Base-by-base conservation (phyloP, 35 echinoderm and acorn worm species). In the Ptychodera flava region DNA sequence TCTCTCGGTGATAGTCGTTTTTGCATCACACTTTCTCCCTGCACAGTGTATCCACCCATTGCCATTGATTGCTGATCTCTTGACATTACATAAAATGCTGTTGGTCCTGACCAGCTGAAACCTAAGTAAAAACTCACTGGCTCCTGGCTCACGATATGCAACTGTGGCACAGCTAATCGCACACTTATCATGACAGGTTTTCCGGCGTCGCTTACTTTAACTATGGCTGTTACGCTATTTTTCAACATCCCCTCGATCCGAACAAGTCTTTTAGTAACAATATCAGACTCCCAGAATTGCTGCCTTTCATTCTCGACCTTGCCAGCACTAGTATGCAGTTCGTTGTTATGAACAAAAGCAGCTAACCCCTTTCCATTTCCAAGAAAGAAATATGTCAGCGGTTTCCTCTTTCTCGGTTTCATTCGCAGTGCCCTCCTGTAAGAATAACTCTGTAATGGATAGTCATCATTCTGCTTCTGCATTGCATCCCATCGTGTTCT, bases 51-150 rank as follows among this genome's bases (percentile, higher is more conserved):
- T n/a, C n/a, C n/a, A n/a, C n/a, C n/a, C n/a, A n/a, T 77, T 15
- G 15, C 37, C 33, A 35, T 78, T 36, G 76, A 75, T 12, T n/a
- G n/a, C n/a, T n/a, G n/a, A n/a, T 78, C 79, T 30, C 83, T 88
- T 33, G 78, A 31, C 16, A 33, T 79, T 0, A 93, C 91, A 89
- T 93, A 82, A 88, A 85, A 93, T 22, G 91, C 91, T 30, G 86
- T 36, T 29, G 91, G 91, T 30, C 91, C 91, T 15, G 28, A 82
- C 88, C 88, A 93, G 14, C 87, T 88, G 38, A 93, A 93, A 1
- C 91, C 91, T 29, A 93, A 35, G 36, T 80, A 93, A 36, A 93
- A 93, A 1, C 34, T 84, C n/a, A 93, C 91, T 15, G 32, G 29
- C 36, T 89, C 83, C 35, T 89, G 91, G 75, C 86, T 83, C 1